A percentile compares a stretch with the other conserved stretches of the same genome.
phyloP scores from a whole-genome alignment of 2,113 vertebrate species.

The Dipodomys stephensi region DNA sequence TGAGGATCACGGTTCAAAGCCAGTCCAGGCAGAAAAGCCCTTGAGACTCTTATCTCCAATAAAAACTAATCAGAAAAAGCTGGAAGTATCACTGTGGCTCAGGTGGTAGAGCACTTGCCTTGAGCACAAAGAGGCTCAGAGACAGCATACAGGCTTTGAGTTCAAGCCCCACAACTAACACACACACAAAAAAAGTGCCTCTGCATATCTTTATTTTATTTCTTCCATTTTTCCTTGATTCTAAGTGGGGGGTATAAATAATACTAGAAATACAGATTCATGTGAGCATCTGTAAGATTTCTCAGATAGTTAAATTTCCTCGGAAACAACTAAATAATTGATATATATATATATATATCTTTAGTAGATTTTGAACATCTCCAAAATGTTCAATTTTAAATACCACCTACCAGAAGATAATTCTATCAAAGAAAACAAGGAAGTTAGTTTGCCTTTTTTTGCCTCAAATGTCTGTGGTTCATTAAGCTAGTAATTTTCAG shows the following conservation, averaged over 20 bases:
- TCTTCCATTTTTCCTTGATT: background rate
- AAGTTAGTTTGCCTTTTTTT: too few species aligned
- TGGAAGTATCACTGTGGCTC: too few species aligned
- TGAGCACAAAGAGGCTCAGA: too few species aligned
- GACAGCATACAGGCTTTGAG: too few species aligned
- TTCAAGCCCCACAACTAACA: too few species aligned
- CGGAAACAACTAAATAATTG: background rate
- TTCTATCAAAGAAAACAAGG: too few species aligned
- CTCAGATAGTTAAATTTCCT: background rate
- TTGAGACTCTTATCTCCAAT: too few species aligned
- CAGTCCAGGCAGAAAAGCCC: too few species aligned
- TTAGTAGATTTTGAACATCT: background rate
- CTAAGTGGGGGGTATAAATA: background rate
- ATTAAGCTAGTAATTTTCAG: slow-evolving; percentile 30
- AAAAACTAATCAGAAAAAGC: too few species aligned
- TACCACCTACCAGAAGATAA: background rate
- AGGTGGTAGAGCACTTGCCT: too few species aligned
- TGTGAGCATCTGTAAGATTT: background rate
- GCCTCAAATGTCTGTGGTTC: background rate
- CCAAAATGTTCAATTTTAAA: slow-evolving; percentile 24
- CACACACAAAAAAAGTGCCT: background rate
- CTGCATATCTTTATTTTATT: background rate
- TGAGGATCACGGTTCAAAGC: too few species aligned
- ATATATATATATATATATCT: background rate
- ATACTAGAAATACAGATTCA: background rate